Conservation (phyloP, 2,797 vertebrate species). For the Sebastes nivosus region DNA sequence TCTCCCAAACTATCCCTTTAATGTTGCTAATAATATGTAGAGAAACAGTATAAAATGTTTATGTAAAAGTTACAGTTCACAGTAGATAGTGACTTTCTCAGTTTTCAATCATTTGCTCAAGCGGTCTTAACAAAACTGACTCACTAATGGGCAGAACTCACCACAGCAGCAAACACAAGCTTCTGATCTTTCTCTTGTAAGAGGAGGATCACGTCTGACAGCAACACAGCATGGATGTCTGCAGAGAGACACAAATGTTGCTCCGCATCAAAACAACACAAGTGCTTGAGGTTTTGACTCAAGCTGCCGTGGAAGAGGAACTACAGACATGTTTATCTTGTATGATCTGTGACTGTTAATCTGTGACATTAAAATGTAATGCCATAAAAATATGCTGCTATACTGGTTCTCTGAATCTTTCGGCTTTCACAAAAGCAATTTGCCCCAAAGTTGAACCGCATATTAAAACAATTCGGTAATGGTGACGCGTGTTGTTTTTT, state of each 20-base stretch:
- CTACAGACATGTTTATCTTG: not conserved
- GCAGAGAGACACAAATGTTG: conserved; percentile 5
- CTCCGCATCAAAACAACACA: conserved; percentile 12
- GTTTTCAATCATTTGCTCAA: too few species aligned
- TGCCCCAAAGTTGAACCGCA: not conserved
- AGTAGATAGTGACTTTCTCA: not conserved
- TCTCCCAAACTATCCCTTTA: not conserved
- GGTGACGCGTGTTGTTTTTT: not conserved
- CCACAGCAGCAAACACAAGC: conserved; percentile 89
- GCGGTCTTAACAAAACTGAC: not conserved
- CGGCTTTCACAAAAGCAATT: not conserved
- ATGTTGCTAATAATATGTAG: not conserved
- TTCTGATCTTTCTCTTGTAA: conserved; percentile 99
- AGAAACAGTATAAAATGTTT: not conserved
- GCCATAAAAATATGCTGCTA: not conserved
- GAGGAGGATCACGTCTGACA: conserved; percentile 91
- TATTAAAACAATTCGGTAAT: not conserved
- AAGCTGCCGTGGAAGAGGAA: not conserved
- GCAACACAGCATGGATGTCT: conserved; percentile 91
- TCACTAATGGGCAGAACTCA: conserved; percentile 64
- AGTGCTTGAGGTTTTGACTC: not conserved
- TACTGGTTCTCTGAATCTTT: conserved; percentile 1
- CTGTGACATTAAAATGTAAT: not conserved
- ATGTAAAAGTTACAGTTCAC: not conserved
- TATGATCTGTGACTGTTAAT: not conserved